Conservation (phyloP, 2,888 invertebrate genomes). For the Lithophane ornitopus region DNA sequence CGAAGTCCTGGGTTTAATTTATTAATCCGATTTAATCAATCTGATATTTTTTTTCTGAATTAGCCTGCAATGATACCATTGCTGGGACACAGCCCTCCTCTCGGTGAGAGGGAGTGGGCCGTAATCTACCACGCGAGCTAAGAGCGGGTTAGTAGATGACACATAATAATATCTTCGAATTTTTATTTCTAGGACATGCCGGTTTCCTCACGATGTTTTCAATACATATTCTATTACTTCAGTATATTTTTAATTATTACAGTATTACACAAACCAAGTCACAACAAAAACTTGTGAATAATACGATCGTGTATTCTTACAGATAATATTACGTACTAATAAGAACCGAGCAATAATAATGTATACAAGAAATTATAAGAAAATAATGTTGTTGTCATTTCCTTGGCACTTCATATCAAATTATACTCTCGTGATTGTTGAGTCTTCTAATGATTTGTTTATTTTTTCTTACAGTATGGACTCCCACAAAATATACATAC, state of each 20-base stretch:
- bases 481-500: not conserved
- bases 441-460: constrained; percentile 1
- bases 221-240: too few species aligned
- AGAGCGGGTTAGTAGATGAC: too few species aligned
- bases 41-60: not conserved
- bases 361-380: constrained; percentile 11
- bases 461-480: not conserved
- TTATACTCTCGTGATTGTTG: not conserved
- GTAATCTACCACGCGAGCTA: too few species aligned
- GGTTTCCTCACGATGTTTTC: too few species aligned
- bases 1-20: not conserved
- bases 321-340: not conserved
- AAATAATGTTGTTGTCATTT: constrained; percentile 4
- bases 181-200: too few species aligned
- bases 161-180: too few species aligned
- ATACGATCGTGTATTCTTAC: not conserved
- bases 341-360: constrained; percentile 4
- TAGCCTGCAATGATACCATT: too few species aligned
- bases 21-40: not conserved
- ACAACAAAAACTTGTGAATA: not conserved
- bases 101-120: too few species aligned
- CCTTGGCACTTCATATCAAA: constrained; percentile 7
- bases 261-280: not conserved
- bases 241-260: not conserved
- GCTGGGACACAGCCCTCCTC: too few species aligned